Evolutionary conservation across 2,113 vertebrate species (phyloP).

Genomic region (Setophaga coronata): DNA sequence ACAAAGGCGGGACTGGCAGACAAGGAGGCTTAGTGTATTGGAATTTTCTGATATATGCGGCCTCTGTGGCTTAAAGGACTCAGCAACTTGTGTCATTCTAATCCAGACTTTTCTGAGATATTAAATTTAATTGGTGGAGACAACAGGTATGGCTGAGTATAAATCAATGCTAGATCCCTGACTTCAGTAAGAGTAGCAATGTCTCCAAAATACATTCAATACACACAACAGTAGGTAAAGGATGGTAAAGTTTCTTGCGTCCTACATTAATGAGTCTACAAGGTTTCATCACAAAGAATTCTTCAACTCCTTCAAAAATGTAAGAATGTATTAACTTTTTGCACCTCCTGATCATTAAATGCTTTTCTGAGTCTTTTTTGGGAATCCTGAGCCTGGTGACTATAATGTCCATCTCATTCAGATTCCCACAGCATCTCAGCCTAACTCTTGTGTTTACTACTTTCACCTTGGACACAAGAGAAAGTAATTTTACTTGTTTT

Average conservation of each 20-base stretch:
- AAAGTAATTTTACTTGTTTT: neutral
- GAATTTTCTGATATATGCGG: neutral
- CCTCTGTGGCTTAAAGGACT: neutral
- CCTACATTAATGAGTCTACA: neutral
- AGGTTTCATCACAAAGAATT: neutral
- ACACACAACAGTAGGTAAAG: neutral
- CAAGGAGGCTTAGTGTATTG: neutral
- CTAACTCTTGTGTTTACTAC: neutral
- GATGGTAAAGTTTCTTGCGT: neutral
- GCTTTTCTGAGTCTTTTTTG: neutral
- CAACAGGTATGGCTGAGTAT: neutral
- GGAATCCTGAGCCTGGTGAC: neutral
- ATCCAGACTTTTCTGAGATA: neutral
- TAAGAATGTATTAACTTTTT: neutral
- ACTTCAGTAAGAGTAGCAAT: neutral
- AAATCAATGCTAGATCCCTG: neutral
- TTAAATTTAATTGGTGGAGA: neutral
- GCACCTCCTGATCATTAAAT: neutral
- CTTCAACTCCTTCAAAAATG: neutral
- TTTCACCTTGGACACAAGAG: neutral
- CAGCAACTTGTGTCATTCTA: neutral
- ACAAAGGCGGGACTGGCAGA: neutral
- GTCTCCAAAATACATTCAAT: neutral
- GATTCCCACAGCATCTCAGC: neutral
- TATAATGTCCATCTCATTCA: neutral